phyloP scores from a whole-genome alignment of 2,113 vertebrate genomes.

The Rynchops niger region DNA sequence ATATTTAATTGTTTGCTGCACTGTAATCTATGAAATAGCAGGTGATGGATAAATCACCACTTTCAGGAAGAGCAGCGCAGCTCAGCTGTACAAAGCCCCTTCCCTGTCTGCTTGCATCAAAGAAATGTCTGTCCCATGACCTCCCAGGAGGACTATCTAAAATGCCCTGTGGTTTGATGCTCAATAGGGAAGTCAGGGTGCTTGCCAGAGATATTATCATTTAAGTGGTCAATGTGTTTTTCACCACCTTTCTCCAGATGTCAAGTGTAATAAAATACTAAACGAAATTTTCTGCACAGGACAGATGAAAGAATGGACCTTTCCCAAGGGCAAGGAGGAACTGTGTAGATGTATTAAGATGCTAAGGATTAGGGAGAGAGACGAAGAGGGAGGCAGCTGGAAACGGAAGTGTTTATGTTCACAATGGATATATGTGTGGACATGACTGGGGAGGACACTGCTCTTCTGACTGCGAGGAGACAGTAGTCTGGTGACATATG shows the following conservation, averaged over 20 bases:
- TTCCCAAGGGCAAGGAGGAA: neutral
- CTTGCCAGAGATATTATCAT: neutral
- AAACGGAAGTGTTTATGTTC: neutral
- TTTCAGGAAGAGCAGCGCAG: neutral
- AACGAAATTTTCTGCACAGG: neutral
- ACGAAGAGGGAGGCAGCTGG: neutral
- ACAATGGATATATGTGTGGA: neutral
- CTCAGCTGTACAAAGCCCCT: neutral
- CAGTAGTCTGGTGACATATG: fast-evolving
- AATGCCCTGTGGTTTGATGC: neutral
- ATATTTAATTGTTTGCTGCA: neutral
- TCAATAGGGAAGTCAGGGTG: neutral
- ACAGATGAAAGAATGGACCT: neutral
- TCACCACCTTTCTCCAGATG: neutral
- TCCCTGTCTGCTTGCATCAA: neutral
- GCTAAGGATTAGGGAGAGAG: neutral
- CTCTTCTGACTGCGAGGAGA: neutral
- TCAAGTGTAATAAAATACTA: neutral
- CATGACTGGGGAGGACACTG: neutral
- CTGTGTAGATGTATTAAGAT: neutral
- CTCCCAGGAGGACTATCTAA: neutral
- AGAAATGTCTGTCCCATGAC: neutral
- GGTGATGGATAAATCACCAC: neutral
- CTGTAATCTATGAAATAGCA: neutral
- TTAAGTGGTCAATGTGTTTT: neutral